Evolutionary conservation across 1,140 invertebrate species (phyloP).

Genomic region (Geopemphigus sp.): DNA sequence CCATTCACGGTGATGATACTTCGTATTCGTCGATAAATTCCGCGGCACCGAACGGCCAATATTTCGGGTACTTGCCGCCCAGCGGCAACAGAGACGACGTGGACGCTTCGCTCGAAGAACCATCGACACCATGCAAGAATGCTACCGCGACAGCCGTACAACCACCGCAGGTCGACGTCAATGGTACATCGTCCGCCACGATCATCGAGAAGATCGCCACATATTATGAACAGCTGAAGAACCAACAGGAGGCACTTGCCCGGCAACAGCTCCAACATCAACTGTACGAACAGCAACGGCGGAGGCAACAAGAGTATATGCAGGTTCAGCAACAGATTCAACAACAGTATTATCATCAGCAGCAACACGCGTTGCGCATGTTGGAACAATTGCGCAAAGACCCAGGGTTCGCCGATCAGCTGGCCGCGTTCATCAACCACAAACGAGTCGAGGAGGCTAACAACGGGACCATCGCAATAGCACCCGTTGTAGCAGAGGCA

Average conservation of each 20-base stretch:
- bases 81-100: too few species aligned
- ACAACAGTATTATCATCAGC: constrained; percentile 38
- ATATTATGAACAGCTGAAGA: constrained; percentile 13
- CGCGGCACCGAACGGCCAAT: neutral
- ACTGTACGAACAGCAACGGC: constrained; percentile 23
- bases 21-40: too few species aligned
- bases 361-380: constrained; percentile 20
- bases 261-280: constrained; percentile 24
- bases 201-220: neutral
- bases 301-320: neutral
- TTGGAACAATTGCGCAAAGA: constrained; percentile 17
- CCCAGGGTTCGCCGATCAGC: neutral
- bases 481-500: too few species aligned
- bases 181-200: neutral
- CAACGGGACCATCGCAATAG: too few species aligned
- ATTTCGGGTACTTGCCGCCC: too few species aligned
- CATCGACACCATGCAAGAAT: neutral
- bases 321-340: constrained; percentile 10
- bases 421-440: neutral
- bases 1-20: too few species aligned
- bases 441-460: neutral
- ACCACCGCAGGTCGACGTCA: neutral
- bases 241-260: constrained; percentile 4
- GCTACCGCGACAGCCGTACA: neutral
- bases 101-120: neutral